A percentile compares a stretch with the other conserved stretches of the same genome.
Evolutionary conservation across 2,888 invertebrate genomes (phyloP).

Genomic region (Drosophila neotestacea): DNA sequence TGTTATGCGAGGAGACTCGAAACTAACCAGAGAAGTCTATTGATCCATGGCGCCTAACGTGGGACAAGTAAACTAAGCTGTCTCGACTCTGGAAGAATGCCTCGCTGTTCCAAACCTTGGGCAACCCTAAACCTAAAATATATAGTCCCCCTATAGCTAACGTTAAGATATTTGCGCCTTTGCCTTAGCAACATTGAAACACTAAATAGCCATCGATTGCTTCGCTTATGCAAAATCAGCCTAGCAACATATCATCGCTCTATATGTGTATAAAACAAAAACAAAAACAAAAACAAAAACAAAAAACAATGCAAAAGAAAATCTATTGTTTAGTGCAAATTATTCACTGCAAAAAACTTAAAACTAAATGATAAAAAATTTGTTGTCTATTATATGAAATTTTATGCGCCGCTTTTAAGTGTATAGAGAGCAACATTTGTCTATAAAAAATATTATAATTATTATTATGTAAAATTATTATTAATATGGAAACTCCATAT

Average conservation of each 20-base stretch:
- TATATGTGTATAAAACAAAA: slow-evolving; percentile 37
- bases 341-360: slow-evolving; percentile 46
- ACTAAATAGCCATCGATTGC: slow-evolving; percentile 44
- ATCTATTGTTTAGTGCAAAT: slow-evolving; percentile 63
- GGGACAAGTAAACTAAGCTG: slow-evolving; percentile 3
- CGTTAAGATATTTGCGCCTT: slow-evolving; percentile 65
- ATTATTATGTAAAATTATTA: slow-evolving; percentile 29
- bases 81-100: background rate
- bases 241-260: slow-evolving; percentile 67
- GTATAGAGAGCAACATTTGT: slow-evolving; percentile 53
- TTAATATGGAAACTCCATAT: slow-evolving; percentile 13
- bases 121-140: background rate
- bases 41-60: background rate
- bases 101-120: slow-evolving; percentile 10
- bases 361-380: slow-evolving; percentile 40
- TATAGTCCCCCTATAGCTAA: slow-evolving; percentile 38
- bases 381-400: slow-evolving; percentile 74
- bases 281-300: slow-evolving; percentile 28
- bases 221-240: slow-evolving; percentile 54
- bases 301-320: slow-evolving; percentile 33
- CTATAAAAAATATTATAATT: slow-evolving; percentile 33
- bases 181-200: slow-evolving; percentile 68
- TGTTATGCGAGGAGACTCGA: slow-evolving; percentile 12
- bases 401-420: slow-evolving; percentile 66
- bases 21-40: background rate